Percentiles rank a stretch among this genome's conserved stretches.
phyloP scores from a whole-genome alignment of 2,888 invertebrate genomes.

The Stenodera caucasica region DNA sequence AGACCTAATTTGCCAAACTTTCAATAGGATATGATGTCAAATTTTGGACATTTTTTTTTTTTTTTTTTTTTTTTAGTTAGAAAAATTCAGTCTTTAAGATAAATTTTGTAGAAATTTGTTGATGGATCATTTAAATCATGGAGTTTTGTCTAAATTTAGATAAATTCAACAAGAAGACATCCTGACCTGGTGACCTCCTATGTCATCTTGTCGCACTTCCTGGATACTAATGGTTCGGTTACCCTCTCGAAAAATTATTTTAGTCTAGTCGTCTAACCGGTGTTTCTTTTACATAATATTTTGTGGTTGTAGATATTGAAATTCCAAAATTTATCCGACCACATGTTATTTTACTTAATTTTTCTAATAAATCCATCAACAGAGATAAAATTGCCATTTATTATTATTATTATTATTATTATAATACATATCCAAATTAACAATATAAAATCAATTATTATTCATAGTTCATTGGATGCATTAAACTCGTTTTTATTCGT shows the following conservation, averaged over 20 bases:
- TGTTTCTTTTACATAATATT: conserved; percentile 10
- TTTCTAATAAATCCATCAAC: neutral
- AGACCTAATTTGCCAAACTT: conserved; percentile 28
- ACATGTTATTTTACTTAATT: conserved; percentile 15
- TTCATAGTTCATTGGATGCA: conserved; percentile 1
- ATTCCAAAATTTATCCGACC: conserved; percentile 12
- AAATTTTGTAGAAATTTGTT: neutral
- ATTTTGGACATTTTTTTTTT: no score
- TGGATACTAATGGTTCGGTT: conserved; percentile 39
- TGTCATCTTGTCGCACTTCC: conserved; percentile 42
- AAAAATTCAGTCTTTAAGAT: no score
- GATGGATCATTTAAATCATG: neutral
- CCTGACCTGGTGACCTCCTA: conserved; percentile 42
- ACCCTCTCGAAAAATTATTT: conserved; percentile 32
- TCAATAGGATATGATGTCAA: neutral
- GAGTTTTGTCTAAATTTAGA: conserved; percentile 9
- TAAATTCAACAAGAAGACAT: conserved; percentile 26
- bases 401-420: no score
- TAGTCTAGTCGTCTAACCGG: conserved; percentile 11
- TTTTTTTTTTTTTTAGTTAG: no score
- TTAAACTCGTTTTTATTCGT: conserved; percentile 3
- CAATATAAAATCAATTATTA: neutral
- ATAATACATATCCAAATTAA: no score
- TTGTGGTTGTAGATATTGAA: neutral
- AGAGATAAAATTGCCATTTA: neutral